Percentiles rank a stretch among this genome's conserved stretches.
Conservation (phyloP, 2,797 vertebrate genomes). For the Onychomys leucogaster region DNA sequence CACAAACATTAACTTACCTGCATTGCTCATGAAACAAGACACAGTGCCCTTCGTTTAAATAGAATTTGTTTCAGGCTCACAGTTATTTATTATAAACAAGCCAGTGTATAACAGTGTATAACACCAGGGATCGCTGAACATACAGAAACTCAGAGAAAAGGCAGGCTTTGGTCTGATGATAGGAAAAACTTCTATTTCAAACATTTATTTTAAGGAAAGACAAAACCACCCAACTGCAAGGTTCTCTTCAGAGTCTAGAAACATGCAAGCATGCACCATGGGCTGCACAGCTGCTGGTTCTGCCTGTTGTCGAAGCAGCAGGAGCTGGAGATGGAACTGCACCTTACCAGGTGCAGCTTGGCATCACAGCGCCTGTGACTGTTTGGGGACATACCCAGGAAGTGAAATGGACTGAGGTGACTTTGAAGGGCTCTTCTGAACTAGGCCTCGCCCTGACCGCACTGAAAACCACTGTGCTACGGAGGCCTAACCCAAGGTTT, state of each 20-base stretch:
- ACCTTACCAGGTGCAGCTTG: conserved; percentile 90
- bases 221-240: background rate
- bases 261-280: background rate
- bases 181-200: background rate
- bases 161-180: background rate
- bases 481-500: conserved; percentile 55
- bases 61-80: background rate
- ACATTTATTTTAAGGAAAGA: background rate
- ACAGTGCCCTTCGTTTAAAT: conserved; percentile 24
- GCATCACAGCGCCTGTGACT: conserved; percentile 92
- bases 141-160: background rate
- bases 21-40: conserved; percentile 27
- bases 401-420: conserved; percentile 90
- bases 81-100: background rate
- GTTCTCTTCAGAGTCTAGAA: background rate
- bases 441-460: conserved; percentile 25
- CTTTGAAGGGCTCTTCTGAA: conserved; percentile 66
- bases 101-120: background rate
- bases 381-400: conserved; percentile 94
- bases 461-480: conserved; percentile 27
- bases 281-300: too few species aligned
- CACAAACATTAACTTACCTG: background rate
- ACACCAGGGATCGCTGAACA: background rate
- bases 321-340: conserved; percentile 93
- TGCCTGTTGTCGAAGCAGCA: conserved; percentile 60